These are phyloP conservation scores for Astropecten irregularis DNA, from an alignment of 53 echinoderm and acorn worm species.

Conservation along the genomic window DNA sequence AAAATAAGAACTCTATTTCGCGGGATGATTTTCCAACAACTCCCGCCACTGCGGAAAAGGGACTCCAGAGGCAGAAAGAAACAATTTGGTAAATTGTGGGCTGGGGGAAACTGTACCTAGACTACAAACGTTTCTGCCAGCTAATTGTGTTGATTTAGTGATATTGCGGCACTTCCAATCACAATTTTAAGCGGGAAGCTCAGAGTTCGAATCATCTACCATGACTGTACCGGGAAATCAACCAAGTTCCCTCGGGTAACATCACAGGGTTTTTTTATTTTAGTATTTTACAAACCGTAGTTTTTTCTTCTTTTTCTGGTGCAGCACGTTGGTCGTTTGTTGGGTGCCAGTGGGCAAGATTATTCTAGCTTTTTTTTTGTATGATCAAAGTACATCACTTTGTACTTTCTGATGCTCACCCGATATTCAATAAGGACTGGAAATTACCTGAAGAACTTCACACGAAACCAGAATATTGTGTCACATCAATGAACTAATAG, in stretches of 20 bases:
- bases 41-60: neutral
- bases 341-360: too few species aligned
- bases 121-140: neutral
- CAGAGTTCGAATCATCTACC: constrained; percentile 36
- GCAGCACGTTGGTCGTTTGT: too few species aligned
- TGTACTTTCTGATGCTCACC: too few species aligned
- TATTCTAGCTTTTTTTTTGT: too few species aligned
- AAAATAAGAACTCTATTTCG: constrained; percentile 38
- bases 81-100: constrained; percentile 45
- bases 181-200: constrained; percentile 50
- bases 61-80: constrained; percentile 4
- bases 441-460: too few species aligned
- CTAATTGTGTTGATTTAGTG: constrained; percentile 59
- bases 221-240: constrained; percentile 28
- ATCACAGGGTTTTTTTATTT: neutral
- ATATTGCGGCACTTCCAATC: constrained; percentile 43
- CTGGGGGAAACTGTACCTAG: constrained; percentile 22
- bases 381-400: too few species aligned
- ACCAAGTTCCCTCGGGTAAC: constrained; percentile 8
- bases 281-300: constrained; percentile 25
- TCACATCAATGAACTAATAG: too few species aligned
- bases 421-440: too few species aligned
- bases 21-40: neutral
- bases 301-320: too few species aligned
- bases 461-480: too few species aligned